Conservation (phyloP, 2,113 vertebrate genomes). For the Microtus richardsoni region DNA sequence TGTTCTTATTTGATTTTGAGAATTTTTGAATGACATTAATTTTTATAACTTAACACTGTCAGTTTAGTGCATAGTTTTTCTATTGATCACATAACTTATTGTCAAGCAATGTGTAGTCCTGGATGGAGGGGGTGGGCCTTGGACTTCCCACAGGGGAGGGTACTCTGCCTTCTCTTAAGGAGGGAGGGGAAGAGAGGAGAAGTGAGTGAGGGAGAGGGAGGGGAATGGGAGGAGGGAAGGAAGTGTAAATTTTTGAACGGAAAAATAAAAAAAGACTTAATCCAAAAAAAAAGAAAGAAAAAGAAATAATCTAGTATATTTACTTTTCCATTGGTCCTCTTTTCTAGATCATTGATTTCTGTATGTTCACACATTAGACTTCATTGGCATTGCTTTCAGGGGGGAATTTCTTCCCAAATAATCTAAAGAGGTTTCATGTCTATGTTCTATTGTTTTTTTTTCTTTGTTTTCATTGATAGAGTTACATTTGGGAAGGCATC, state of each 20-base stretch:
- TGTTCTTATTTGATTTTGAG: slow-evolving; percentile 26
- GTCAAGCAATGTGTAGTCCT: not conserved
- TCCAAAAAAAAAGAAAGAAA: too few relatives aligned
- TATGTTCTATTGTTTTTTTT: too few relatives aligned
- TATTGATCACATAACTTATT: not conserved
- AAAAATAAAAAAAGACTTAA: too few relatives aligned
- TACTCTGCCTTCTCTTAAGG: too few relatives aligned
- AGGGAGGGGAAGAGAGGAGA: too few relatives aligned
- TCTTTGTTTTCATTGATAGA: not conserved
- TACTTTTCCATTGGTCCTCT: not conserved
- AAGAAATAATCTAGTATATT: not conserved
- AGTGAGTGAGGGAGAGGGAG: too few relatives aligned
- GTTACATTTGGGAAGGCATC: not conserved
- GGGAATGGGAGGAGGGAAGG: too few relatives aligned
- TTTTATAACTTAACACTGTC: not conserved
- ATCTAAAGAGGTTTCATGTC: not conserved
- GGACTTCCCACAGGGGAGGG: too few relatives aligned
- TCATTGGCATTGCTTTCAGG: not conserved
- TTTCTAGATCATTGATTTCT: slow-evolving; percentile 2
- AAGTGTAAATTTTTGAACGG: too few relatives aligned
- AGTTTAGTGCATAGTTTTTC: not conserved
- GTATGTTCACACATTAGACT: not conserved
- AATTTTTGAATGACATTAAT: not conserved
- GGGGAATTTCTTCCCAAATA: not conserved
- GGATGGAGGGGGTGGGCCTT: too few relatives aligned